Evolutionary conservation across 2,797 vertebrate species (phyloP), one percentile per base, ranked within the genome.

Genomic region (Pseudochirops corinnae): DNA sequence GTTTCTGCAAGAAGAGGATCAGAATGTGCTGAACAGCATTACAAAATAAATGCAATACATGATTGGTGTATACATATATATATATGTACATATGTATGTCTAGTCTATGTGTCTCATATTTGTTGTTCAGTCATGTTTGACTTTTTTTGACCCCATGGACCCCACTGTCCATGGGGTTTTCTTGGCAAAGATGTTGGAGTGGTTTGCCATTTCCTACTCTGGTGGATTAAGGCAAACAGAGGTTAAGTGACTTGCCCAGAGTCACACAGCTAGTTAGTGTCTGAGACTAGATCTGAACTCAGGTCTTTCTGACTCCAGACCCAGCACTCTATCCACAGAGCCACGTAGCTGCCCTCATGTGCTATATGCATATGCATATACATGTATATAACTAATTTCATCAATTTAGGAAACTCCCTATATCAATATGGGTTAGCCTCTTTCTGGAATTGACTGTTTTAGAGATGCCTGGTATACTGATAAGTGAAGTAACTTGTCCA

Each of bases 401-500:
- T 74, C 12, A 31, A 1, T 74, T 74, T 74, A n/a, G 62, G 33
- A 74, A 74, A 74, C 33, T 39, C 33, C 33, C 5, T 74, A 74
- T 67, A 67, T 67, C 33, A 67, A 18, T 13, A 13, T 14, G 3
- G 60, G 33, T 74, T 39, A n/a, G 33, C 5, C 14, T 39, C 96
- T 93, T 29, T 56, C 11, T 94, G 74, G 52, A 93, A 93, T 93
- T 58, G 94, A 91, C 29, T 91, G 28, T 55, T 95, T 92, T 91
- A 56, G 94, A 55, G 56, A 91, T 94, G 60, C 93, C 52, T n/a
- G 87, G 91, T 46, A 50, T 9, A 94, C 5, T 67, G 92, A 90
- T 39, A 90, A 91, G 91, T 96, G 50, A 93, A 95, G 56, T 94
- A 13, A 90, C 62, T 91, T 93, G 21, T 33, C 62, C 67, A 96